Base-by-base conservation (phyloP, 2,113 vertebrate genomes). In the Zingel zingel region DNA sequence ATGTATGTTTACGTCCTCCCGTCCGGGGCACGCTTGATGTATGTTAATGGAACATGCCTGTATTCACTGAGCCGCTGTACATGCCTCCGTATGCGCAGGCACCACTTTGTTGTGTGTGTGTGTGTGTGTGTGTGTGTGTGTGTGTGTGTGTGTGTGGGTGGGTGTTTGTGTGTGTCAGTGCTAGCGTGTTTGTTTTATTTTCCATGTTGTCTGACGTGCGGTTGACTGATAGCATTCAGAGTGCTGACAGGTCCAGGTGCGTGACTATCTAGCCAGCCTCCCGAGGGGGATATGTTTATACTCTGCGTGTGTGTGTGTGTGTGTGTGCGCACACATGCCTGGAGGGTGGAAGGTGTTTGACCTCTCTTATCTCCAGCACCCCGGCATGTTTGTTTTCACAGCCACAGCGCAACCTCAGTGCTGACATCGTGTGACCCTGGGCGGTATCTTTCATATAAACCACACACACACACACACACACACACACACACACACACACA, bases 351-450 rank as follows among this genome's bases (percentile, higher is more conserved):
- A 82, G 81, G 83, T 72, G 81, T 84, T 59, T 76, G 84, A 92
- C 91, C 92, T 56, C 72, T 86, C 86, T 92, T 94, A 93, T 94
- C 94, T 91, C 10, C 69, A 48, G 51, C 77, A 80, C 84, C 88
- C 89, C 30, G 19, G 80, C 7, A 12, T 87, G 92, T 94, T 95
- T 95, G 92, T 94, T 93, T 94, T 94, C 77, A 73, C 86, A 90
- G 87, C 66, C 65, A 68, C 61, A 27, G 79, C 57, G 23, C 77
- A 86, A 77, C 82, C 73, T 33, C 43, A 21, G 56, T 39, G 62
- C 58, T 93, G 88, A 92, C 77, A 81, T 94, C 87, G 93, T 56
- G 71, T 85, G 79, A 86, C 83, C 63, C 39, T 47, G 68, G 86
- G 88, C 39, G 71, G 77, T 83, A 85, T 81, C 77, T 89, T 91